Evolutionary conservation across 2,113 vertebrate genomes (phyloP).

Genomic region (Nothoprocta pentlandii): DNA sequence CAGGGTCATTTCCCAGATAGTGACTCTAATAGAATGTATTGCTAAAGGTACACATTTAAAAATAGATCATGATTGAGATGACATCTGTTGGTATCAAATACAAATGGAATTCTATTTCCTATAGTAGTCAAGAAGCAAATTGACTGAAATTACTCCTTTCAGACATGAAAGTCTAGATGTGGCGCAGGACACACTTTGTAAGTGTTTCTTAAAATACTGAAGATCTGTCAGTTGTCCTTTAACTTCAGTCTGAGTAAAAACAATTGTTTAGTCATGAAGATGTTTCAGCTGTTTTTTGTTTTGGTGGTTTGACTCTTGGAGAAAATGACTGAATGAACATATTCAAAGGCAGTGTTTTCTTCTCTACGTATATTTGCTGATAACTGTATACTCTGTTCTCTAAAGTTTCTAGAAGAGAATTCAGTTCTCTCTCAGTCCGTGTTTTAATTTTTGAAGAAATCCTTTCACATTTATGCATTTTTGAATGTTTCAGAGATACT

Average conservation of each 20-base stretch:
- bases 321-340: not conserved
- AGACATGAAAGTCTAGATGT: not conserved
- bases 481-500: slow-evolving; percentile 72
- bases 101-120: not conserved
- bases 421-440: not conserved
- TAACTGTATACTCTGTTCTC: not conserved
- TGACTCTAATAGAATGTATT: not conserved
- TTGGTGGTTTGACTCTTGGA: not conserved
- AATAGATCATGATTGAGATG: not conserved
- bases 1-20: not conserved
- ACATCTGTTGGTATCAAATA: not conserved
- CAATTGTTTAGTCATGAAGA: not conserved
- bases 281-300: not conserved
- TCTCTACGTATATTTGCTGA: not conserved
- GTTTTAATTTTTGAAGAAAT: not conserved
- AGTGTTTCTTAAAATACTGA: not conserved
- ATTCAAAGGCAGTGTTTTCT: not conserved
- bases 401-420: not conserved
- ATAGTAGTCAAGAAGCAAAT: not conserved
- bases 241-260: not conserved
- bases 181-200: not conserved
- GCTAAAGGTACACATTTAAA: not conserved
- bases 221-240: not conserved
- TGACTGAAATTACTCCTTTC: not conserved
- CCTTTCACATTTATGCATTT: not conserved